These are phyloP conservation scores for Halocynthia aurantium DNA, from an alignment of 23 tunicate species.

Conservation along the genomic window DNA sequence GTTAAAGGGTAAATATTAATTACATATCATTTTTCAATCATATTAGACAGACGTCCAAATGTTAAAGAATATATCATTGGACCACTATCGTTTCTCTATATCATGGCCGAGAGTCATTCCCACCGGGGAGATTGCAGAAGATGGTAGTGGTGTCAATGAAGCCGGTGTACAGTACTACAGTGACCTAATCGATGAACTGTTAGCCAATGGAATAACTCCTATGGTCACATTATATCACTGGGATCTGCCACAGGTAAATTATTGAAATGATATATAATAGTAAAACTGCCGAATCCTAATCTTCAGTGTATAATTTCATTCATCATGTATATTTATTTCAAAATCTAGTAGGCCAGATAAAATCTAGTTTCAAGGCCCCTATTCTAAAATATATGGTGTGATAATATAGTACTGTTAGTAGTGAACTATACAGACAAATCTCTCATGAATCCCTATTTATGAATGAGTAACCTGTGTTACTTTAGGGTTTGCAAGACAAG, in stretches of 20 bases:
- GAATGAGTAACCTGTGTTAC: too few species aligned
- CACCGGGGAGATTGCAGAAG: conserved; percentile 31
- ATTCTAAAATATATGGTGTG: too few species aligned
- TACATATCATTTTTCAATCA: background rate
- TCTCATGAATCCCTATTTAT: too few species aligned
- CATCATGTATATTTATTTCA: too few species aligned
- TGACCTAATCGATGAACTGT: conserved; percentile 72
- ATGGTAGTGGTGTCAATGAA: conserved; percentile 39
- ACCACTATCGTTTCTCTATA: conserved; percentile 82
- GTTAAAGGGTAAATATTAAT: background rate
- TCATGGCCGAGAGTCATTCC: conserved; percentile 96
- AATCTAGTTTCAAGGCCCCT: too few species aligned
- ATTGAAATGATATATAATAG: background rate
- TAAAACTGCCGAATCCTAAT: background rate
- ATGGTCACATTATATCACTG: conserved; percentile 97
- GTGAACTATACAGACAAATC: too few species aligned
- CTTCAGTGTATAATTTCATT: too few species aligned
- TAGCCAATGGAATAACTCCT: conserved; percentile 78
- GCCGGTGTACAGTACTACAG: conserved; percentile 83
- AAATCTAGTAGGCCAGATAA: too few species aligned
- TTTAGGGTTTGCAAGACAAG: conserved; percentile 54
- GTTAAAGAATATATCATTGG: conserved; percentile 45
- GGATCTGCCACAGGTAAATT: conserved; percentile 93
- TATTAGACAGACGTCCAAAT: conserved; percentile 64
- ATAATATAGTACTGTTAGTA: too few species aligned